Conservation (phyloP, 2,888 invertebrate species). For the Drosophila melanosoma region DNA sequence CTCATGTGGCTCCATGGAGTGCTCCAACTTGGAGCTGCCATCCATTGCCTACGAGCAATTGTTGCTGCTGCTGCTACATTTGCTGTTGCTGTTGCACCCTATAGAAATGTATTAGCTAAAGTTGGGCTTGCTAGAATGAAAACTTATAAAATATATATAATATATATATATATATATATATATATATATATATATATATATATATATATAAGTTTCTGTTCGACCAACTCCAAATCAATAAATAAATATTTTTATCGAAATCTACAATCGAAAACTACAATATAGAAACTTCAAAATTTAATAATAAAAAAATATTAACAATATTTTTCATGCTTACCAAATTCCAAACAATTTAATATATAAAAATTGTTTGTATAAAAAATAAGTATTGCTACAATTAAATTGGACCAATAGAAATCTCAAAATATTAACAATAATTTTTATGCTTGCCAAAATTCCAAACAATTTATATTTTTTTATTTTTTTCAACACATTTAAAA, state of each 20-base stretch:
- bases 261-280: no score
- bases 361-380: no score
- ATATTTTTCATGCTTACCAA: no score
- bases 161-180: not conserved
- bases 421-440: not conserved
- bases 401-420: no score
- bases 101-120: no score
- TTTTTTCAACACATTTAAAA: not conserved
- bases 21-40: slow-evolving; percentile 35
- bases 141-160: not conserved
- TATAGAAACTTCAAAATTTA: no score
- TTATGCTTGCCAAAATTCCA: not conserved
- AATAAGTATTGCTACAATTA: not conserved
- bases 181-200: not conserved
- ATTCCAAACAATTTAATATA: no score
- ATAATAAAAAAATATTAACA: no score
- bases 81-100: slow-evolving; percentile 32
- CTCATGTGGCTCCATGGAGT: slow-evolving; percentile 63
- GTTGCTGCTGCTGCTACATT: slow-evolving; percentile 33
- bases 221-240: not conserved
- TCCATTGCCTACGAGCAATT: slow-evolving; percentile 40
- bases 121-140: not conserved
- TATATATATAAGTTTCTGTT: not conserved
- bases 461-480: not conserved
- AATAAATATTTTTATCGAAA: not conserved